Conservation (phyloP, 2,797 vertebrate species). For the Liparis tanakae region DNA sequence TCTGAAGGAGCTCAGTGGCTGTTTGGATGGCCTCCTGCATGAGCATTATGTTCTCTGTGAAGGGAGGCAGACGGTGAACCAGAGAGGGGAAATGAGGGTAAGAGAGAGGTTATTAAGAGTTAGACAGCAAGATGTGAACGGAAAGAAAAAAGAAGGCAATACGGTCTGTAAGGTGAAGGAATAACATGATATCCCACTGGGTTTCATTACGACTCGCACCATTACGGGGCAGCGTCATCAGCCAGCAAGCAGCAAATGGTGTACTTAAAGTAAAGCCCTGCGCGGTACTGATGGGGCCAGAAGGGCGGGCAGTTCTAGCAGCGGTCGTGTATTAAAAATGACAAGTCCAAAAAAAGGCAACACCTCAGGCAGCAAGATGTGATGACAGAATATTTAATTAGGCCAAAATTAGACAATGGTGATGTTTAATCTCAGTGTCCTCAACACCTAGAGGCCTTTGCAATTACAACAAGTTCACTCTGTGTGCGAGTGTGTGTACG, state of each 20-base stretch:
- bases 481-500: not conserved
- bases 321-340: constrained; percentile 75
- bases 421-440: constrained; percentile 67
- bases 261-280: constrained; percentile 69
- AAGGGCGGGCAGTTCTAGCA: constrained; percentile 54
- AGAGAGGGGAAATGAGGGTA: constrained; percentile 24
- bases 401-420: constrained; percentile 75
- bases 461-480: constrained; percentile 64
- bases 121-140: constrained; percentile 45
- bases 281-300: constrained; percentile 67
- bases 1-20: constrained; percentile 56
- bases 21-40: constrained; percentile 64
- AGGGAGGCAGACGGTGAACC: constrained; percentile 10
- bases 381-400: constrained; percentile 76
- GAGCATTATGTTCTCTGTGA: constrained; percentile 73
- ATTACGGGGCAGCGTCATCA: constrained; percentile 60
- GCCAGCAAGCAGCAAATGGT: constrained; percentile 71
- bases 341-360: constrained; percentile 69
- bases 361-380: constrained; percentile 64
- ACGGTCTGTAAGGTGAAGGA: constrained; percentile 68
- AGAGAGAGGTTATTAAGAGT: constrained; percentile 57
- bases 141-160: constrained; percentile 30
- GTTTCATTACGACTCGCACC: constrained; percentile 75
- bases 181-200: constrained; percentile 74
- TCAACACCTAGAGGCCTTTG: constrained; percentile 64